Conservation (phyloP, 2,888 invertebrate species). For the Hypena proboscidalis region DNA sequence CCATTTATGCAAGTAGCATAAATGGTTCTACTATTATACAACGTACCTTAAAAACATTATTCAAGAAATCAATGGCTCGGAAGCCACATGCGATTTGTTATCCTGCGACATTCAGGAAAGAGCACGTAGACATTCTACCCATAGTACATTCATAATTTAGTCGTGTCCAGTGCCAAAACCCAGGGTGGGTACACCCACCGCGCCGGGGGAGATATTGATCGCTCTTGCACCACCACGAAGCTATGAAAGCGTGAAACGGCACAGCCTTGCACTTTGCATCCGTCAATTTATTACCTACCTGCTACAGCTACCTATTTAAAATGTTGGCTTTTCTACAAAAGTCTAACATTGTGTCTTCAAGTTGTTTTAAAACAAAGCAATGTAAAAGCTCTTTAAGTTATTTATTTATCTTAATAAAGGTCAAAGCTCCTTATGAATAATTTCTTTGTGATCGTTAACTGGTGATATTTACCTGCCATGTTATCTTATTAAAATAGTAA, state of each 20-base stretch:
- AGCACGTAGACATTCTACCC: conserved; percentile 18
- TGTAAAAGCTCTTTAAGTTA: conserved; percentile 1
- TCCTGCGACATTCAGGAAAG: conserved; percentile 14
- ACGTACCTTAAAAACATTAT: not conserved
- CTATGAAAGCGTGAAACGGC: conserved; percentile 18
- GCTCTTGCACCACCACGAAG: conserved; percentile 27
- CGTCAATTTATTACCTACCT: conserved; percentile 14
- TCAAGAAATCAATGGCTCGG: conserved; percentile 4
- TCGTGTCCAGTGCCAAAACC: conserved; percentile 37
- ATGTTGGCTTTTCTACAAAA: too few species aligned
- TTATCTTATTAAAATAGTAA: conserved; percentile 4
- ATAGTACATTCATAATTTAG: conserved; percentile 29
- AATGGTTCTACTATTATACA: too few species aligned
- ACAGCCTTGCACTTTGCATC: conserved; percentile 19
- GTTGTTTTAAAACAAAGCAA: conserved; percentile 7
- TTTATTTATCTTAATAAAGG: conserved; percentile 8
- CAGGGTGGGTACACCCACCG: conserved; percentile 30
- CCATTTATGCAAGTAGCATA: too few species aligned
- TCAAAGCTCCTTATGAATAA: not conserved
- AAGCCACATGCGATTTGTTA: conserved; percentile 6
- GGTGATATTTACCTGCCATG: conserved; percentile 6
- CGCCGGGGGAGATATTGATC: conserved; percentile 39
- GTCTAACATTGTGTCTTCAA: too few species aligned
- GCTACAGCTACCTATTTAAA: conserved; percentile 1
- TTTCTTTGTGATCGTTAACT: conserved; percentile 15